Evolutionary conservation across 2,113 vertebrate species (phyloP).

Genomic region (Erinaceus europaeus): DNA sequence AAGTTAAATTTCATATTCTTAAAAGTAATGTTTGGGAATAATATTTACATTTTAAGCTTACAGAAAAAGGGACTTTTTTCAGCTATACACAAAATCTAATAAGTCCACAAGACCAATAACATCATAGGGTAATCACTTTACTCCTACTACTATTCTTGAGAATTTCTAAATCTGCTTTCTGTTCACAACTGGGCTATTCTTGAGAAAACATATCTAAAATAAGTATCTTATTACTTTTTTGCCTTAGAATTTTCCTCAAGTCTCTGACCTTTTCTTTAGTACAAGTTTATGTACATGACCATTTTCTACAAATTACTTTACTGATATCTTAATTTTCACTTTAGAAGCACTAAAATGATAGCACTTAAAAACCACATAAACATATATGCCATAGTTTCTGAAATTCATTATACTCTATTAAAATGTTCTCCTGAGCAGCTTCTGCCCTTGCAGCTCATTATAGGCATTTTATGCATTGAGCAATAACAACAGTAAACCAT

Average conservation of each 20-base stretch:
- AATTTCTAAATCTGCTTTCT: not conserved
- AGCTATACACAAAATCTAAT: not conserved
- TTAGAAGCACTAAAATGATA: not conserved
- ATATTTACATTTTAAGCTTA: not conserved
- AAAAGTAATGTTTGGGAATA: no score
- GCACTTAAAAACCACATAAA: not conserved
- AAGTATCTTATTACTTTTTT: not conserved
- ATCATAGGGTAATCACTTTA: not conserved
- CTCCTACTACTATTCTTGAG: not conserved
- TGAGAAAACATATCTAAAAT: not conserved
- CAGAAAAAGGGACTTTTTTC: not conserved
- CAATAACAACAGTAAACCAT: slow-evolving; percentile 19
- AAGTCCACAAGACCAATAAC: not conserved
- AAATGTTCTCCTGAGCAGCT: not conserved
- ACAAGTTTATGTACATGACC: not conserved
- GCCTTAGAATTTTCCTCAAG: not conserved
- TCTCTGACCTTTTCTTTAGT: not conserved
- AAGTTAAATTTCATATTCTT: not conserved
- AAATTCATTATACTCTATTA: not conserved
- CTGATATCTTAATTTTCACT: slow-evolving; percentile 20
- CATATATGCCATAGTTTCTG: not conserved
- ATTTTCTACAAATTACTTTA: not conserved
- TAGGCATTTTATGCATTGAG: not conserved
- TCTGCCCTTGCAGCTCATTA: not conserved
- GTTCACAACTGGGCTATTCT: slow-evolving; percentile 8